Evolutionary conservation across 2,888 invertebrate species (phyloP).

Genomic region (Synergus gifuensis): DNA sequence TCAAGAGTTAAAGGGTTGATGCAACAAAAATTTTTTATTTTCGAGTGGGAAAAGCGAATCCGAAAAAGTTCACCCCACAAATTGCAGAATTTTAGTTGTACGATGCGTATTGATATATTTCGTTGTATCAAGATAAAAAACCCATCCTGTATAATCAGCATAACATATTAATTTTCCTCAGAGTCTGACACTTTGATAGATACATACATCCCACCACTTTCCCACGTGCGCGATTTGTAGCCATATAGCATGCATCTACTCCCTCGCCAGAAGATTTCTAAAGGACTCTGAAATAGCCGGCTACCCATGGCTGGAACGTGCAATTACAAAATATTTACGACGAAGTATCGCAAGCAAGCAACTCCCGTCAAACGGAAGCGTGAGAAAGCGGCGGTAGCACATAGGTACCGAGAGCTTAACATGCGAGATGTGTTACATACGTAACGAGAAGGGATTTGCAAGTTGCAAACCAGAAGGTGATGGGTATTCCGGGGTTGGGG

Average conservation of each 20-base stretch:
- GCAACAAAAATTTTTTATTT: no score
- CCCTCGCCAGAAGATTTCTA: slow-evolving; percentile 52
- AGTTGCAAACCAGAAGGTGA: slow-evolving; percentile 24
- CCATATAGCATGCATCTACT: slow-evolving; percentile 41
- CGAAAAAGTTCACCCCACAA: no score
- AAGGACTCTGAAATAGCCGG: slow-evolving; percentile 52
- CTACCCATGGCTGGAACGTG: slow-evolving; percentile 54
- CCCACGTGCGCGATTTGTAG: slow-evolving; percentile 46
- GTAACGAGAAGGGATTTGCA: slow-evolving; percentile 36
- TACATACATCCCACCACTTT: slow-evolving; percentile 46
- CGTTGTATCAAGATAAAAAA: no score
- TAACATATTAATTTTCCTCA: not conserved
- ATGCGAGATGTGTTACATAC: slow-evolving; percentile 19
- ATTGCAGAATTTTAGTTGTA: no score
- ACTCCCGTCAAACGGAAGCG: slow-evolving; percentile 62
- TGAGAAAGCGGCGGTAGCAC: slow-evolving; percentile 57
- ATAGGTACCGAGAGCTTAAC: slow-evolving; percentile 25
- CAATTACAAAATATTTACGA: slow-evolving; percentile 62
- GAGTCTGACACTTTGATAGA: slow-evolving; percentile 23
- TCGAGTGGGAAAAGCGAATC: no score
- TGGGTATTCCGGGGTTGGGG: slow-evolving; percentile 5
- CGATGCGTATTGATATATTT: no score
- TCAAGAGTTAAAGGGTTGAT: no score
- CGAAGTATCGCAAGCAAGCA: slow-evolving; percentile 56
- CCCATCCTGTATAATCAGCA: no score